Percentiles rank a stretch among this genome's conserved stretches.
Evolutionary conservation across 2,888 invertebrate species (phyloP).

Genomic region (Drosophila putrida): DNA sequence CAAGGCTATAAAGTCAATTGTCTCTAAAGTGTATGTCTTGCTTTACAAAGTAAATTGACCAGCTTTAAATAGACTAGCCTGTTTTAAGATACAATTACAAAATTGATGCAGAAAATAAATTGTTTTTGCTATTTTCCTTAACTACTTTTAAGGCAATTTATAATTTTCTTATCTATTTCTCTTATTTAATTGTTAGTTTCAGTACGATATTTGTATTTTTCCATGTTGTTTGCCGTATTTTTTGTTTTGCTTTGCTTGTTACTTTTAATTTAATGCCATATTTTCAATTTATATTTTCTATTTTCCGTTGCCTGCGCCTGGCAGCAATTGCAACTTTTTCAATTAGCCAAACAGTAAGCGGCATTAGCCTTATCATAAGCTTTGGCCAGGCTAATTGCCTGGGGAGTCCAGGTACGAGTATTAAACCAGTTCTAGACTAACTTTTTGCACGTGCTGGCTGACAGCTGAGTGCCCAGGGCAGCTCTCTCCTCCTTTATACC

Average conservation of each 20-base stretch:
- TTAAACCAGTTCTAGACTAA: constrained; percentile 49
- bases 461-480: constrained; percentile 62
- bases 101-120: neutral
- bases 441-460: constrained; percentile 66
- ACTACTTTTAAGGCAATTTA: neutral
- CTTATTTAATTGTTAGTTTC: neutral
- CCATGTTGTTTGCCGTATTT: neutral
- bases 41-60: constrained; percentile 1
- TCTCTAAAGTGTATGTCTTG: constrained; percentile 10
- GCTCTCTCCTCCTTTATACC: neutral
- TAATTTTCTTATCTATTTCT: neutral
- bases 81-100: neutral
- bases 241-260: constrained; percentile 9
- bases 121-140: neutral
- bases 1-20: constrained; percentile 24
- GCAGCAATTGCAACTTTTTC: constrained; percentile 70
- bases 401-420: constrained; percentile 29
- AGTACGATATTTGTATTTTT: neutral
- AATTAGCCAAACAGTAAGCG: constrained; percentile 54
- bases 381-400: constrained; percentile 55
- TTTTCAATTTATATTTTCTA: constrained; percentile 10
- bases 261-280: constrained; percentile 1
- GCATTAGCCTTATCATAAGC: constrained; percentile 62
- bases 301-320: constrained; percentile 42
- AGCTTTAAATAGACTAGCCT: neutral